Conservation (phyloP, 2,113 vertebrate species). For the Megaleporinus macrocephalus region DNA sequence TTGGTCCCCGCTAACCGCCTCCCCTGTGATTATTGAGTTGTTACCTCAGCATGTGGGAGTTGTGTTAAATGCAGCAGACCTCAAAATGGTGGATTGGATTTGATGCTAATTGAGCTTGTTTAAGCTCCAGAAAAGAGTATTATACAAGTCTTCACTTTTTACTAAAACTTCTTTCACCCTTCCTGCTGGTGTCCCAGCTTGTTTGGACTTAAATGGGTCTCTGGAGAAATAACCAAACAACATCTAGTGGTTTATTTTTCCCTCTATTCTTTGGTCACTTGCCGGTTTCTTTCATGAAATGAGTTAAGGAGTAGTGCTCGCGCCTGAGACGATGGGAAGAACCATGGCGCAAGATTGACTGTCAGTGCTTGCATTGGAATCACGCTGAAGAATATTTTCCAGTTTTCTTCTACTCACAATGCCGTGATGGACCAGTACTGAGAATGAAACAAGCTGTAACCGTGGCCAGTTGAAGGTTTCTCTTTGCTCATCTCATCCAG, state of each 20-base stretch:
- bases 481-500: not conserved
- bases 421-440: not conserved
- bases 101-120: not conserved
- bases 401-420: not conserved
- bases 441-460: not conserved
- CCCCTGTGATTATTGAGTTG: not conserved
- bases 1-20: conserved; percentile 11
- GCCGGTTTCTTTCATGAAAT: not conserved
- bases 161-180: not conserved
- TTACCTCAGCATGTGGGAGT: conserved; percentile 32
- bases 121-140: conserved; percentile 23
- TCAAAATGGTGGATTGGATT: conserved; percentile 43
- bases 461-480: not conserved
- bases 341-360: not conserved
- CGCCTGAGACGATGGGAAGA: not conserved
- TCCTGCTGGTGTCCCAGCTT: not conserved
- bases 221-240: not conserved
- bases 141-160: conserved; percentile 12
- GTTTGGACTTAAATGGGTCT: conserved; percentile 11
- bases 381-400: not conserved
- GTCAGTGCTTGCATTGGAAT: not conserved
- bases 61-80: conserved; percentile 34
- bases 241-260: not conserved
- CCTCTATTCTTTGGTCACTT: not conserved
- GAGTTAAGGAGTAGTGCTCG: not conserved